Percentiles rank a stretch among this genome's conserved stretches.
phyloP scores from a whole-genome alignment of 2,888 invertebrate genomes.

The Elgonia sp. region DNA sequence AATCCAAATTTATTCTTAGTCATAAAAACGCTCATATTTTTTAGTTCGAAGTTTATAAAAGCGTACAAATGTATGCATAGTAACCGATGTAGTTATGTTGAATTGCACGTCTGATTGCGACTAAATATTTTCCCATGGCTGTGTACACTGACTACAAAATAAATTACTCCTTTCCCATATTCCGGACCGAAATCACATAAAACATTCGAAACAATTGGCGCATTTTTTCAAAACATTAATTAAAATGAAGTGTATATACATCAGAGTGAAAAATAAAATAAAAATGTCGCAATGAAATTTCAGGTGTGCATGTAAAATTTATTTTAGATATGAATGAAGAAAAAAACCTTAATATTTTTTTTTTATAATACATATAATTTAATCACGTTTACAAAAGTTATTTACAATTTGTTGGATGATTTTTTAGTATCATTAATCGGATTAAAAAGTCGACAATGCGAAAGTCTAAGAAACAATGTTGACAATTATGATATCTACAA shows the following conservation, averaged over 20 bases:
- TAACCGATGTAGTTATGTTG: slow-evolving; percentile 12
- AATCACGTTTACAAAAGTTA: slow-evolving; percentile 73
- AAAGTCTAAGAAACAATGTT: slow-evolving; percentile 55
- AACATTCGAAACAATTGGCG: not conserved
- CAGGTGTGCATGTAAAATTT: not conserved
- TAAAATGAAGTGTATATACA: slow-evolving; percentile 18
- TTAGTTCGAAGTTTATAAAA: slow-evolving; percentile 9
- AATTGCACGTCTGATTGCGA: slow-evolving; percentile 14
- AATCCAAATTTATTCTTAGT: slow-evolving; percentile 7
- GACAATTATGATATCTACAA: too few species aligned
- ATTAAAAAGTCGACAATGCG: slow-evolving; percentile 51
- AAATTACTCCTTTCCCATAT: not conserved
- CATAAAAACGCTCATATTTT: slow-evolving; percentile 24
- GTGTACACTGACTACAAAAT: slow-evolving; percentile 35
- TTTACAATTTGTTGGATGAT: slow-evolving; percentile 52
- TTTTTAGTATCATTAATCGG: slow-evolving; percentile 33
- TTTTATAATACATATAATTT: slow-evolving; percentile 68
- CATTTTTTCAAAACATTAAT: too few species aligned
- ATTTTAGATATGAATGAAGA: not conserved
- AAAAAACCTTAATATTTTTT: not conserved
- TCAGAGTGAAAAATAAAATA: slow-evolving; percentile 6
- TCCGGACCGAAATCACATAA: not conserved
- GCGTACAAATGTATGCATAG: slow-evolving; percentile 34
- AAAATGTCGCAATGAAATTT: slow-evolving; percentile 25
- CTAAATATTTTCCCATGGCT: slow-evolving; percentile 37